phyloP scores from a whole-genome alignment of 2,888 invertebrate genomes.

The Salpingus planirostris region DNA sequence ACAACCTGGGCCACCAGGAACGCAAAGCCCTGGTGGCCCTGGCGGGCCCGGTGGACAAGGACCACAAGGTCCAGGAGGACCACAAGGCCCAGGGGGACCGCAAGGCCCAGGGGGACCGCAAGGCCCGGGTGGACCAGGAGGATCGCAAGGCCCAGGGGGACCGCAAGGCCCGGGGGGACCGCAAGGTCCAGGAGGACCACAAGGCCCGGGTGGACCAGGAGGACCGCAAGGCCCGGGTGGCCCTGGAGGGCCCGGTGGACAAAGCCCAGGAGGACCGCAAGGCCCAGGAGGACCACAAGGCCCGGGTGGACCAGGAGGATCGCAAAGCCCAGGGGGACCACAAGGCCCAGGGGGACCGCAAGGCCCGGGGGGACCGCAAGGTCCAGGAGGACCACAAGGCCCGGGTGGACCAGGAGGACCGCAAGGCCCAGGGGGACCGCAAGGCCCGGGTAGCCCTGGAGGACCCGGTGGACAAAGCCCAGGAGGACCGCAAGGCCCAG shows the following conservation, averaged over 20 bases:
- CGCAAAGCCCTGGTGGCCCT: conserved; percentile 10
- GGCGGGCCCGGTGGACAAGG: too few species aligned
- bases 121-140: conserved; percentile 15
- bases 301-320: conserved; percentile 12
- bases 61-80: background rate
- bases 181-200: too few species aligned
- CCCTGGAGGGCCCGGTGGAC: too few species aligned
- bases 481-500: conserved; percentile 9
- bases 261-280: too few species aligned
- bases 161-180: conserved; percentile 9
- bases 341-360: conserved; percentile 1
- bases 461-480: background rate
- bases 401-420: conserved; percentile 7
- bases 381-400: background rate
- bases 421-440: conserved; percentile 14
- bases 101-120: conserved; percentile 10
- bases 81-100: conserved; percentile 10
- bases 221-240: too few species aligned
- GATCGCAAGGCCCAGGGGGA: conserved; percentile 14
- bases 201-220: too few species aligned
- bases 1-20: conserved; percentile 10
- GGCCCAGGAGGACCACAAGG: conserved; percentile 9
- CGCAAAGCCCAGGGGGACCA: conserved; percentile 6
- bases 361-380: too few species aligned
- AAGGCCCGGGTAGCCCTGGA: conserved; percentile 3